These are phyloP conservation scores for Drosophila parthenogenetica DNA, from an alignment of 2,888 invertebrate species.

Conservation along the genomic window DNA sequence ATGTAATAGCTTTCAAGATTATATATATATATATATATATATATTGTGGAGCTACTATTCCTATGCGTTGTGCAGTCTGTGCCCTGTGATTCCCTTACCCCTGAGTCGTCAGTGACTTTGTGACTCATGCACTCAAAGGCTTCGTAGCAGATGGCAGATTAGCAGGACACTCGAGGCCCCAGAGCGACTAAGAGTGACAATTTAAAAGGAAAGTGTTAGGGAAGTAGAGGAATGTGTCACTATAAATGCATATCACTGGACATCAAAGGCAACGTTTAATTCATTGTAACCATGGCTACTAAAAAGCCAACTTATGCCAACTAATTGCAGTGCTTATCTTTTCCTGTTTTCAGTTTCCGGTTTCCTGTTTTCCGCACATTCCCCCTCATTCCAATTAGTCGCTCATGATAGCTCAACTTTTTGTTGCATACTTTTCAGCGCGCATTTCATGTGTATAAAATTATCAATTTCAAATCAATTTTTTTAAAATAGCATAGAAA, in stretches of 20 bases:
- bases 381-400: no score
- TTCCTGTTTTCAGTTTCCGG: neutral
- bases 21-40: constrained; percentile 39
- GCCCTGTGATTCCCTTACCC: neutral
- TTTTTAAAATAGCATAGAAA: neutral
- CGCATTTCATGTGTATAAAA: neutral
- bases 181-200: neutral
- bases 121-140: constrained; percentile 24
- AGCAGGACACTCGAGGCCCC: constrained; percentile 6
- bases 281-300: constrained; percentile 10
- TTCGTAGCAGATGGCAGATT: constrained; percentile 11
- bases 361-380: neutral
- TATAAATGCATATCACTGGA: constrained; percentile 6
- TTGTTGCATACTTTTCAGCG: constrained; percentile 1
- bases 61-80: constrained; percentile 3
- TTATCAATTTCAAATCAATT: neutral
- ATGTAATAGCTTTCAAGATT: constrained; percentile 58
- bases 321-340: neutral
- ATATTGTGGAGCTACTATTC: constrained; percentile 16
- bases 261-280: constrained; percentile 5
- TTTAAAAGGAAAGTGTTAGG: neutral
- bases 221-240: neutral
- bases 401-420: neutral
- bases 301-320: neutral
- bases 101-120: constrained; percentile 7